Base-by-base conservation (phyloP, 2,797 vertebrate genomes). In the Channa striata region DNA sequence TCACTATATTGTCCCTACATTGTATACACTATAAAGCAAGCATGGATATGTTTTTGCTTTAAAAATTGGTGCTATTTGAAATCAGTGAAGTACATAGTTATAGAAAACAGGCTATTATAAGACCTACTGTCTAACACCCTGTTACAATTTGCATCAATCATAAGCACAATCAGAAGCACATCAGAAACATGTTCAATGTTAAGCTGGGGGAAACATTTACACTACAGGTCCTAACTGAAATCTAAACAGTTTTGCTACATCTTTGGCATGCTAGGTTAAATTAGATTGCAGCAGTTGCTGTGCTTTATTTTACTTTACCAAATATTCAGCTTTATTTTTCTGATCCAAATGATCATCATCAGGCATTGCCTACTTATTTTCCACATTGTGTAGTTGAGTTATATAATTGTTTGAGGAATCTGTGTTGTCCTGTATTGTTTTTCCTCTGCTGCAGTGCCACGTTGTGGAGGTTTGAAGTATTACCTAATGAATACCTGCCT, bases 381-480 rank as follows among this genome's bases (percentile, higher is more conserved):
- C 19, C n/a, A 37, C 23, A 34, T 36, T 60, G n/a, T 69, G 43
- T 70, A 46, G 34, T 13, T 56, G 9, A 33, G 17, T 60, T 12
- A 39, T 51, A 54, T 67, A 34, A 5, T 63, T 20, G 23, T 74
- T 19, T 64, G 39, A 59, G 52, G 52, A 73, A 52, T 47, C 11
- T 34, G 2, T 5, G 12, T 9, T 20, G 62, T 59, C 47, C 19
- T 70, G 47, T 34, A 68, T 70, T 59, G 16, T 44, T 44, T n/a
- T 8, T 16, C 40, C 42, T 76, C 65, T 80, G 71, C 73, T 77
- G 69, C 77, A 82, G 84, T 67, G 83, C 83, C 93, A 89, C 87
- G 88, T 64, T 72, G 87, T 93, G 93, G 90, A 75, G 56, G 51
- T 74, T 86, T 84, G 72, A 85, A 91, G 89, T 92, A 90, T 89